Percentiles rank a stretch among this genome's conserved stretches.
Evolutionary conservation across 1,140 invertebrate species (phyloP).

Genomic region (Drosophila sproati): DNA sequence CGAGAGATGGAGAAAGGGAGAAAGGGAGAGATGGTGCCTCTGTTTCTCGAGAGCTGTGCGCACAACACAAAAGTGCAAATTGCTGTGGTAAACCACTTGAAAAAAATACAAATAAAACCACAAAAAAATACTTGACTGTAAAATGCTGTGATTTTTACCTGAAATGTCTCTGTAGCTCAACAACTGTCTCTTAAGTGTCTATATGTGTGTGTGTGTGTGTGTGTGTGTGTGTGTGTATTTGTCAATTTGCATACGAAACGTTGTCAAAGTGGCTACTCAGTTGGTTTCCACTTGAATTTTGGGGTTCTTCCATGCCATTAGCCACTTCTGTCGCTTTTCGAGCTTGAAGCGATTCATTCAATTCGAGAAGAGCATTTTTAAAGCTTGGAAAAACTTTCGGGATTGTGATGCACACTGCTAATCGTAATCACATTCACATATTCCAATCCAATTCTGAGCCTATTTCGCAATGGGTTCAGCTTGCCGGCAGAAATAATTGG

Average conservation of each 20-base stretch:
- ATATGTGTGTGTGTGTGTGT: neutral
- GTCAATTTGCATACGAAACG: conserved; percentile 65
- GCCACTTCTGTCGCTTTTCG: conserved; percentile 6
- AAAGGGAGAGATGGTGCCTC: neutral
- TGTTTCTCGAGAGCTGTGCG: conserved; percentile 50
- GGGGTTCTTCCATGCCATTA: conserved; percentile 68
- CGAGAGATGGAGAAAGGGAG: neutral
- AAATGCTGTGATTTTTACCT: conserved; percentile 70
- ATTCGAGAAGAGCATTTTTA: neutral
- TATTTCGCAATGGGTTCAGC: conserved; percentile 2
- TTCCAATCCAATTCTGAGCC: conserved; percentile 20
- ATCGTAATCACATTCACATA: conserved; percentile 34
- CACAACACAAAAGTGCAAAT: conserved; percentile 73
- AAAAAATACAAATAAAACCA: conserved; percentile 19
- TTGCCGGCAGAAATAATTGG: conserved; percentile 20
- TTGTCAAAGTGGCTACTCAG: conserved; percentile 65
- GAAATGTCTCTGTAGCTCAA: conserved; percentile 63
- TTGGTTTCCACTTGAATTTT: conserved; percentile 39
- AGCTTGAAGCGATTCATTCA: neutral
- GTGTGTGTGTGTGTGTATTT: conserved; percentile 11
- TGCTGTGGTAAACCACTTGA: conserved; percentile 68
- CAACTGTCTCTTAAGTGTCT: neutral
- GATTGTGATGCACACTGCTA: conserved; percentile 17
- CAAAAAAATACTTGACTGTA: conserved; percentile 37
- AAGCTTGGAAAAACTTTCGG: neutral